Conservation (phyloP, 2,888 invertebrate genomes). For the Acleris holmiana region DNA sequence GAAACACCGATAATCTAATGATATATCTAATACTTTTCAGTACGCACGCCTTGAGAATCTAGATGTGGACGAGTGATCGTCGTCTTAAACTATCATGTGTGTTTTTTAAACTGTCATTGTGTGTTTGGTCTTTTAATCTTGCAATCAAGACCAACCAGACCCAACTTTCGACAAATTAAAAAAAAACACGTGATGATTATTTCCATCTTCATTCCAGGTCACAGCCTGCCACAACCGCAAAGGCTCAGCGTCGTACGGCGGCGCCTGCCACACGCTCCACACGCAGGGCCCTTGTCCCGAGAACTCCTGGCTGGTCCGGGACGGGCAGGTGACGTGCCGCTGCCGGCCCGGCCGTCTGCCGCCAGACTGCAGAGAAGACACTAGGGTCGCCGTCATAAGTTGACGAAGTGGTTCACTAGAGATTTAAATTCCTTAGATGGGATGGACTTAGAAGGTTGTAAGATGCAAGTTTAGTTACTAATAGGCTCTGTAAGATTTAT, state of each 20-base stretch:
- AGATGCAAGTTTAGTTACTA: too few species aligned
- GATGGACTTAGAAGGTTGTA: too few species aligned
- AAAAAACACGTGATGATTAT: not conserved
- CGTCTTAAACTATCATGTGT: too few species aligned
- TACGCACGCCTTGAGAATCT: too few species aligned
- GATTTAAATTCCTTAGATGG: not conserved
- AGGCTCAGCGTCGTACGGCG: constrained; percentile 87
- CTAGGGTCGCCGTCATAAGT: constrained; percentile 38
- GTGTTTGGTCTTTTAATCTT: not conserved
- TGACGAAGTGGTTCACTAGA: constrained; percentile 20
- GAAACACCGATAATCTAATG: too few species aligned
- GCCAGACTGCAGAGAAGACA: constrained; percentile 49
- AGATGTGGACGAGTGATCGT: too few species aligned
- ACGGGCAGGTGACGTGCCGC: constrained; percentile 83
- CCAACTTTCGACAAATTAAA: too few species aligned
- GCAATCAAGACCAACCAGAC: too few species aligned
- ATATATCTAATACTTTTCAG: too few species aligned
- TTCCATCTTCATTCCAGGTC: constrained; percentile 53
- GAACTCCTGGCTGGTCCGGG: constrained; percentile 83
- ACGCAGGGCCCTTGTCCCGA: constrained; percentile 90
- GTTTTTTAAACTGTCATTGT: too few species aligned
- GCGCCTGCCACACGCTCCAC: constrained; percentile 90
- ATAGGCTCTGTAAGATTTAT: too few species aligned
- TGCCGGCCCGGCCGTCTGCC: constrained; percentile 84
- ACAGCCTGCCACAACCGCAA: constrained; percentile 83